Base-by-base conservation (phyloP, 92 coral and sea anemone genomes). In the Muricea muricata region DNA sequence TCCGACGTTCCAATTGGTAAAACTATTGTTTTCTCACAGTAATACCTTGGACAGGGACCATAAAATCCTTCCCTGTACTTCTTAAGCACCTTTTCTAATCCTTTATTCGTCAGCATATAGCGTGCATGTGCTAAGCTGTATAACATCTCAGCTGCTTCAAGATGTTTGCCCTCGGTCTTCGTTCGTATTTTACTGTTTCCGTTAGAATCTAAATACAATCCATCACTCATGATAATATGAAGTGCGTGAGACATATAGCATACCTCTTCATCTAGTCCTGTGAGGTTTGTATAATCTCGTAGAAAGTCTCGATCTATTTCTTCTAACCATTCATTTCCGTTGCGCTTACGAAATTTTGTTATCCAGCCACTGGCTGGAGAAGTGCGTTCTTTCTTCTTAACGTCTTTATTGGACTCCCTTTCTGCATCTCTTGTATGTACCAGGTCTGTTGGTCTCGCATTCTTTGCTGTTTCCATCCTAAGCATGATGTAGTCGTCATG, bases 251-350 rank as follows among this genome's bases (percentile, higher is more conserved):
- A 87, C 63, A 94, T 88, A 39, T 85, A 81, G 18, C 83, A 73
- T 1, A 92, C 86, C 81, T 90, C 93, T 67, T 94, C 98, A 25
- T 94, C 92, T 17, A 94, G 75, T 23, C 94, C 94, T 29, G 92
- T 89, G 30, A 94, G 89, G 63, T 94, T 94, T 3, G 98, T 91
- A 81, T 75, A 91, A 39, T 94, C 98, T 52, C 82, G 84, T 42
- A 88, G 60, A 79, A 93, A 94, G 31, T 94, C 98, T 67, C 87
- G 89, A 58, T 94, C 98, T 18, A 94, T 91, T 82, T 94, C 98
- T 75, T 94, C 93, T 50, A 94, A 92, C 72, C 89, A 92, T 71
- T 94, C 98, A 67, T 94, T 90, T 7, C 98, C 98, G 20, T 90
- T 90, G 72, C 91, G 89, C 29, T 94, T 92, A 73, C 95, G 89